phyloP scores from a whole-genome alignment of 2,113 vertebrate species.

The Chaenogobius annularis region DNA sequence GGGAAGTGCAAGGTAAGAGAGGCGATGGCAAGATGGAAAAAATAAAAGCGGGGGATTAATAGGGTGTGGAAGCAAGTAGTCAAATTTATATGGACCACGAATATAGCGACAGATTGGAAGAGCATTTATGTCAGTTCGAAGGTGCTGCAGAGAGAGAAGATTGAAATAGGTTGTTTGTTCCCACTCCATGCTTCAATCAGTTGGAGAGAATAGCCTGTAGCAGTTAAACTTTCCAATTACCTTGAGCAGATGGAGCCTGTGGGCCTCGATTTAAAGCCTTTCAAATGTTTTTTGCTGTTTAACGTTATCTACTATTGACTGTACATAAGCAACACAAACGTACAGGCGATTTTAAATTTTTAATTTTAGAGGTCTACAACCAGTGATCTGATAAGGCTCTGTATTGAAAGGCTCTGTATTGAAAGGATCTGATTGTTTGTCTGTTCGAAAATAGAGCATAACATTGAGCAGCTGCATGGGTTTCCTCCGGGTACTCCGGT shows the following conservation, averaged over 20 bases:
- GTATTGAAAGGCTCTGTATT: constrained; percentile 2
- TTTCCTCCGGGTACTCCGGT: no score
- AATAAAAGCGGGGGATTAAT: constrained; percentile 10
- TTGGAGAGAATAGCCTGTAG: constrained; percentile 56
- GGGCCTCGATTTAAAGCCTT: constrained; percentile 47
- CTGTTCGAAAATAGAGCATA: not conserved
- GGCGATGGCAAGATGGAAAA: not conserved
- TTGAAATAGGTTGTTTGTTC: constrained; percentile 66
- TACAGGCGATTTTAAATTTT: not conserved
- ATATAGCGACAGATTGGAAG: constrained; percentile 17
- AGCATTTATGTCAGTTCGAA: constrained; percentile 1
- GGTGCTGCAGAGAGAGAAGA: constrained; percentile 15
- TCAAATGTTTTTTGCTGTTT: constrained; percentile 66
- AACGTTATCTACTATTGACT: constrained; percentile 56
- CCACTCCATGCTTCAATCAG: constrained; percentile 57
- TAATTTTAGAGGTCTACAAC: not conserved
- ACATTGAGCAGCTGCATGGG: not conserved
- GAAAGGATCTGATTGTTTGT: constrained; percentile 7
- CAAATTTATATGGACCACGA: constrained; percentile 24
- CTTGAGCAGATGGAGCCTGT: constrained; percentile 61
- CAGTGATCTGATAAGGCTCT: constrained; percentile 5
- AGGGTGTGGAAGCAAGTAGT: constrained; percentile 10
- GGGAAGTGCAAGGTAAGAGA: constrained; percentile 10
- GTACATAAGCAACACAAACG: constrained; percentile 11
- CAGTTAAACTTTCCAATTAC: constrained; percentile 73